Evolutionary conservation across 2,888 invertebrate genomes (phyloP), one percentile per base, ranked within the genome.

Genomic region (Dasysyrphus tricinctus): DNA sequence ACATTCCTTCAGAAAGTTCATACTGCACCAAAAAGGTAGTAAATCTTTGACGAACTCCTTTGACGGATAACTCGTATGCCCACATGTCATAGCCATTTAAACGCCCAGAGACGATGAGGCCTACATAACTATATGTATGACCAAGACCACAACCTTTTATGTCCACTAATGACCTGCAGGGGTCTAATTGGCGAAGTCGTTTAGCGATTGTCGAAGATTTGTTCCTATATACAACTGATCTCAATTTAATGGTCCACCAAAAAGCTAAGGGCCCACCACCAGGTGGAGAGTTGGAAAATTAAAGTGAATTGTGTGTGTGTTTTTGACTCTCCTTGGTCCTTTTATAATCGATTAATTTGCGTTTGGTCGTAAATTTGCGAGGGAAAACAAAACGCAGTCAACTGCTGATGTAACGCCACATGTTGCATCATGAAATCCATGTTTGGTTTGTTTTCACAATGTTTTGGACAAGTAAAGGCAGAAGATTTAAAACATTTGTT

Each of bases 171-270:
- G 56, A 74, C 81, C 86, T 56, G 81, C 74, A 69, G 86, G 86
- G 81, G 81, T 86, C 86, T 86, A 86, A 86, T 86, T 86, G 78
- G 82, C 78, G 65, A 70, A 70, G 78, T 86, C 78, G 59, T 86
- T 81, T 81, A 74, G 3, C 74, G 73, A 86, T 75, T 86, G 78
- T 72, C 54, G 72, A 81, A 70, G 81, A 86, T 81, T 86, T 86
- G 86, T 78, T 78, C 80, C 69, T 19, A 5, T 29, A 24, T 19
- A 37, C 57, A 82, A 82, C 65, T 74, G 82, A 69, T 61, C 59
- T 51, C 47, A 73, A 82, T 61, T 82, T 74, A 78, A 78, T 77
- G 67, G 77, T 37, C 24, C 37, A 11, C 44, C 29, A 14, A 16
- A 32, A 37, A 32, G 37, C 6, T 19, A 47, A 47, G 2, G 5